Base-by-base conservation (phyloP, 2,888 invertebrate genomes). In the Biston betularia region DNA sequence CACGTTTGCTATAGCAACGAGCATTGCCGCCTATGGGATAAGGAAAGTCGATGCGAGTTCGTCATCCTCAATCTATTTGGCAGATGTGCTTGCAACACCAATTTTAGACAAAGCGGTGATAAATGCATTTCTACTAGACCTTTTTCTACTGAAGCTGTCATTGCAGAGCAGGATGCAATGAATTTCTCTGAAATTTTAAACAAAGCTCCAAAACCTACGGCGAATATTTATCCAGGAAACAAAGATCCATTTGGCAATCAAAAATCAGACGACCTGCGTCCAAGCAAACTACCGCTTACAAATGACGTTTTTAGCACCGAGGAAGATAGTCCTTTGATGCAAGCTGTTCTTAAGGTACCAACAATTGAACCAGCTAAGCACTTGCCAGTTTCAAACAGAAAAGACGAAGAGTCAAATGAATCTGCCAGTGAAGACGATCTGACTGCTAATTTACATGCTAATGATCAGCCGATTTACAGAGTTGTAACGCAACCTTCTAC, bases 1-100 rank as follows among this genome's bases (percentile, higher is more conserved):
- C 96, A 97, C 77, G 97, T 98, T 46, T 98, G 98, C 87, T 97
- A 98, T 90, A 97, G 97, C 82, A 97, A 98, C 86, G 96, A 97
- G 69, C 98, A 98, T 86, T 98, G 98, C 85, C 96, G 96, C 69
- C 95, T 98, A 80, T 97, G 96, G 95, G 97, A 97, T 78, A 95
- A 95, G 70, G 96, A 97, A 82, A 97, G 97, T 72, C 97, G 97
- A 81, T 98, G 98, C 81, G 97, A 98, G 87, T 98, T 97, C 85
- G 95, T 98, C 59, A 97, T 98, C 75, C 97, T 97, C 38, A 97
- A 98, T 86, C 95, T 98, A 11, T 98, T 98, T 83, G 98, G 98
- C 55, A 95, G 97, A 80, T 98, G 98, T 81, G 96, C 97, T 69
- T 98, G 98, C 84, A 96, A 96, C 75, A 87, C 95, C 10, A 95